A percentile compares a stretch with the other conserved stretches of the same genome.
phyloP scores from a whole-genome alignment of 2,888 invertebrate species.

The Eilema griseolum region DNA sequence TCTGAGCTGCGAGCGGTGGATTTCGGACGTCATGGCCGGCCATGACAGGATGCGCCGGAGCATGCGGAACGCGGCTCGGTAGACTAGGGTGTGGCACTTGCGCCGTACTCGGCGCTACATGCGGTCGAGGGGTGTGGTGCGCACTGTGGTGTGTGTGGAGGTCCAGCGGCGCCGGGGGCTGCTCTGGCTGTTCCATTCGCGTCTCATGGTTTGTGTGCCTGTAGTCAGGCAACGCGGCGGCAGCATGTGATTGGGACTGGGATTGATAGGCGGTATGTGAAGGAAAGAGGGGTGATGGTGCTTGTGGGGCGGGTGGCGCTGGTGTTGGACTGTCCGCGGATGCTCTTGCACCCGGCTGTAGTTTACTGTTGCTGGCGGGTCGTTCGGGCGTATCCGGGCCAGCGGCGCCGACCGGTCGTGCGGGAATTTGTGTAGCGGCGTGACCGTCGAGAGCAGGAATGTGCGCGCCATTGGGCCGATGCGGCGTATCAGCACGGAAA shows the following conservation, averaged over 20 bases:
- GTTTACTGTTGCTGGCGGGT: slow-evolving; percentile 79
- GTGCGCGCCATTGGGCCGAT: slow-evolving; percentile 77
- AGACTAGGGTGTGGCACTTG: slow-evolving; percentile 67
- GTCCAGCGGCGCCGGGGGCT: slow-evolving; percentile 74
- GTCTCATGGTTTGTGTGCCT: slow-evolving; percentile 86
- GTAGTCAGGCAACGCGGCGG: slow-evolving; percentile 81
- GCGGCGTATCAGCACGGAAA: slow-evolving; percentile 85
- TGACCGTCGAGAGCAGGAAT: slow-evolving; percentile 80
- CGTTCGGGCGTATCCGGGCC: slow-evolving; percentile 80
- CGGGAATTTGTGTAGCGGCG: slow-evolving; percentile 80
- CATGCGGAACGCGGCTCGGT: slow-evolving; percentile 67
- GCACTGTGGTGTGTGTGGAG: slow-evolving; percentile 75
- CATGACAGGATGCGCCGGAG: slow-evolving; percentile 72
- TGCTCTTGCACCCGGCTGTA: slow-evolving; percentile 80
- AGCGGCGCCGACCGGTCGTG: slow-evolving; percentile 78
- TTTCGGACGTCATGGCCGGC: slow-evolving; percentile 74
- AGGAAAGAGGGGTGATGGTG: slow-evolving; percentile 78
- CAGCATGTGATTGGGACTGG: slow-evolving; percentile 76
- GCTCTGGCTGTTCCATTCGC: slow-evolving; percentile 75
- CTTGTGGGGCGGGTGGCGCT: slow-evolving; percentile 79
- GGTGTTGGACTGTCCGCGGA: slow-evolving; percentile 82
- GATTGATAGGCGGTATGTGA: slow-evolving; percentile 80
- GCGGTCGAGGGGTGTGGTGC: slow-evolving; percentile 67
- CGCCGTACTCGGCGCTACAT: slow-evolving; percentile 49
- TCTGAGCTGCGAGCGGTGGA: slow-evolving; percentile 57